These are phyloP conservation scores for Stictocephala bisonia DNA, from an alignment of 2,888 invertebrate genomes.

Conservation along the genomic window DNA sequence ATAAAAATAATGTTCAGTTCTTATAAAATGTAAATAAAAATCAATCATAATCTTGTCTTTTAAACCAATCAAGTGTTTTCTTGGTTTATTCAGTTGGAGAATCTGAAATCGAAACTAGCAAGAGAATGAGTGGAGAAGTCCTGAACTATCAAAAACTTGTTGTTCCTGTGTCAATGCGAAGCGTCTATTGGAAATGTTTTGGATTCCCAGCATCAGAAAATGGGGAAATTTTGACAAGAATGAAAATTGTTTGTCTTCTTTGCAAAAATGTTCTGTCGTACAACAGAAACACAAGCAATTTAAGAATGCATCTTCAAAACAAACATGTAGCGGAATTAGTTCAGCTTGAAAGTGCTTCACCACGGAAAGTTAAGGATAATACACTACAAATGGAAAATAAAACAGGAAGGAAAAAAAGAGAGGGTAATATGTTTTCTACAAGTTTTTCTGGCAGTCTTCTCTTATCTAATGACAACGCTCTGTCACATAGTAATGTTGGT, in stretches of 20 bases:
- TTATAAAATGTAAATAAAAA: no score
- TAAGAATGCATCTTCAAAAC: constrained; percentile 67
- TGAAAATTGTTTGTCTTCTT: constrained; percentile 66
- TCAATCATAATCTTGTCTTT: no score
- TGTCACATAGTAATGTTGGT: no score
- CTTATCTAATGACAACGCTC: no score
- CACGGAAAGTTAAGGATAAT: constrained; percentile 53
- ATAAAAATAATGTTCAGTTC: no score
- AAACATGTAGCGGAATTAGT: constrained; percentile 64
- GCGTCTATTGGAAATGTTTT: constrained; percentile 68
- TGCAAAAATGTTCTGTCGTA: constrained; percentile 68
- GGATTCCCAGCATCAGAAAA: constrained; percentile 68
- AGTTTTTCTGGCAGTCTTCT: constrained; percentile 64
- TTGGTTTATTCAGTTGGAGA: no score
- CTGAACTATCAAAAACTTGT: constrained; percentile 65
- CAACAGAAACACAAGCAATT: constrained; percentile 67
- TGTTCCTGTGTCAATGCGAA: constrained; percentile 67
- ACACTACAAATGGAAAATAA: constrained; percentile 61
- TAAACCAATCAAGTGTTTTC: no score
- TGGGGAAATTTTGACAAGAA: constrained; percentile 60
- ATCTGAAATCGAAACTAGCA: no score
- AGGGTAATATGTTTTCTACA: constrained; percentile 64
- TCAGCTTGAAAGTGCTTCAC: constrained; percentile 63
- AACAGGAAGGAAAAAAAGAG: constrained; percentile 56
- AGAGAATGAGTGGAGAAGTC: no score